Evolutionary conservation across 2,888 invertebrate genomes (phyloP).

Genomic region (Pammene fasciana): DNA sequence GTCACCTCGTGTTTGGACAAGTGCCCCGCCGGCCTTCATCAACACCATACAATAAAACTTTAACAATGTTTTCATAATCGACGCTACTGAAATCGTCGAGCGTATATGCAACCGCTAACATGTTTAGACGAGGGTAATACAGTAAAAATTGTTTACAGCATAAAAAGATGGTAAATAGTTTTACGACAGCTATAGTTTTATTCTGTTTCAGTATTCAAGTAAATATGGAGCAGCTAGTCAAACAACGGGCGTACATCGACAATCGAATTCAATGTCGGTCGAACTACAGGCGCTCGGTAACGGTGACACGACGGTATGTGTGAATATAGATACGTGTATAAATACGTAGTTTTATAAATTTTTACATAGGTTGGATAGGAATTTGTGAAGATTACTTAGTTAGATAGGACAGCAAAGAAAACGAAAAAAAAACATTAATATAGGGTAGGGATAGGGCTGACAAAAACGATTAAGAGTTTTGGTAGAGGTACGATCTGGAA

Average conservation of each 20-base stretch:
- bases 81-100: conserved; percentile 63
- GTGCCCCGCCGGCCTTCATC: conserved; percentile 77
- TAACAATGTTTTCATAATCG: conserved; percentile 82
- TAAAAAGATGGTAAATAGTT: conserved; percentile 35
- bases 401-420: neutral
- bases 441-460: too few species aligned
- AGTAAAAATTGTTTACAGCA: conserved; percentile 41
- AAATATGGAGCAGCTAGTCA: conserved; percentile 41
- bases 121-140: conserved; percentile 59
- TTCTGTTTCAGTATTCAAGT: conserved; percentile 33
- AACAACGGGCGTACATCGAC: conserved; percentile 35
- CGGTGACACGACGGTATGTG: conserved; percentile 21
- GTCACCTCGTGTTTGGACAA: conserved; percentile 79
- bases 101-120: conserved; percentile 55
- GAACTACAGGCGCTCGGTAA: conserved; percentile 31
- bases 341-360: conserved; percentile 2
- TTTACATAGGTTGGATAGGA: neutral
- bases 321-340: neutral
- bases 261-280: conserved; percentile 40
- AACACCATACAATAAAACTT: conserved; percentile 79
- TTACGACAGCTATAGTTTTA: conserved; percentile 29
- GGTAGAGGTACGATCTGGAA: too few species aligned
- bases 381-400: too few species aligned
- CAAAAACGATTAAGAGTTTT: too few species aligned
- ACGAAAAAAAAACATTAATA: too few species aligned